Evolutionary conservation across 2,888 invertebrate species (phyloP).

Genomic region (Pseudolycoriella hygida): DNA sequence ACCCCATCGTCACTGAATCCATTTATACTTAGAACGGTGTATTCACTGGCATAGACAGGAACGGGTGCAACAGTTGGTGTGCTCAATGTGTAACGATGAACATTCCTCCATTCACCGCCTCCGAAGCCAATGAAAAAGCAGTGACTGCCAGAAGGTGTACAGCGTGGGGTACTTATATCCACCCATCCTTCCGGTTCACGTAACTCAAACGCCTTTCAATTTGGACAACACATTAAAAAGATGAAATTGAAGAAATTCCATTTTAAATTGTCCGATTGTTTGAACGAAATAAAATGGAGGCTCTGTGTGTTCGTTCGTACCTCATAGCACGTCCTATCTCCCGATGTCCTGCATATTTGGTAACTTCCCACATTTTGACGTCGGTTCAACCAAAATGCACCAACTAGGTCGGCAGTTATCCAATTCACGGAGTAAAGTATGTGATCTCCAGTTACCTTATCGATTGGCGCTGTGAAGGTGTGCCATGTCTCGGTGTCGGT

Average conservation of each 20-base stretch:
- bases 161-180: conserved; percentile 34
- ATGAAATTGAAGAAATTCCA: no score
- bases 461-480: no score
- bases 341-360: conserved; percentile 18
- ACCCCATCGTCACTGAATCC: conserved; percentile 42
- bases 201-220: no score
- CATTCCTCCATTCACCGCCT: conserved; percentile 30
- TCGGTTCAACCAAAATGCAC: conserved; percentile 58
- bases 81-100: conserved; percentile 16
- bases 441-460: no score
- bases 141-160: conserved; percentile 15
- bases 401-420: no score
- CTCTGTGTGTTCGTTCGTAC: no score
- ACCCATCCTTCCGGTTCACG: conserved; percentile 52
- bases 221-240: no score
- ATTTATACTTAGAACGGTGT: conserved; percentile 38
- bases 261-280: no score
- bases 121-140: conserved; percentile 23
- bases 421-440: no score
- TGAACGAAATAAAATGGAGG: no score
- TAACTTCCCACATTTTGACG: conserved; percentile 59
- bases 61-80: conserved; percentile 26
- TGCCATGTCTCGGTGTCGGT: no score
- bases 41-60: conserved; percentile 32
- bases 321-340: conserved; percentile 7